Base-by-base conservation (phyloP, 2,113 vertebrate species). In the Nothobranchius furzeri region DNA sequence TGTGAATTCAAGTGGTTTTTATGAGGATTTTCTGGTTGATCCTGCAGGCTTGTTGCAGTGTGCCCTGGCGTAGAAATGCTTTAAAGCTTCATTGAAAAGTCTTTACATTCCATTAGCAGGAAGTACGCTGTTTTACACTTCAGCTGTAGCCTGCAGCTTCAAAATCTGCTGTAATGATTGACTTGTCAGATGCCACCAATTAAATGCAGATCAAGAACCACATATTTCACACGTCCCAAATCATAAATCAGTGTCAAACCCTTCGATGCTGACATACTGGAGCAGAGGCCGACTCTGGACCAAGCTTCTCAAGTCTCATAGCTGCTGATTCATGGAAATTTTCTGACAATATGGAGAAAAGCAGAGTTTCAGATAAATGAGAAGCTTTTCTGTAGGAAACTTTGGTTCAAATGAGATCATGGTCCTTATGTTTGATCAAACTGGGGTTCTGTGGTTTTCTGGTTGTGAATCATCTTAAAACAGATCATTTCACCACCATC, bases 331-430 rank as follows among this genome's bases (percentile, higher is more conserved):
- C 51, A 45, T 88, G 85, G 81, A 88, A 88, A 91, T 78, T 50
- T n/a, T 81, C 83, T 76, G 85, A 89, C 79, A 60, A 77, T 58
- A 76, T 68, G 73, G 76, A 88, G 88, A 78, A 68, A 61, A 78
- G 73, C 40, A 54, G 75, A 80, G 83, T 67, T 77, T 79, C 75
- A 69, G 73, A 83, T 87, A 80, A 82, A 88, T 79, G 87, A 68
- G 85, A 90, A 87, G 85, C 80, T 81, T 81, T 86, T 67, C 77
- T 84, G 86, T 81, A 70, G 86, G 89, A 91, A 90, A 89, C 75
- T 89, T 88, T 87, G 87, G 77, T 88, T 87, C 75, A 82, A 83
- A 83, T 91, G 90, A 92, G 88, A 79, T 92, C 90, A 92, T 90
- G 85, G 85, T 78, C 86, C 89, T 87, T 84, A 86, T 82, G 64